A percentile compares a stretch with the other conserved stretches of the same genome.
These are phyloP conservation scores for Panorpa germanica DNA, from an alignment of 2,888 invertebrate species.

Conservation along the genomic window DNA sequence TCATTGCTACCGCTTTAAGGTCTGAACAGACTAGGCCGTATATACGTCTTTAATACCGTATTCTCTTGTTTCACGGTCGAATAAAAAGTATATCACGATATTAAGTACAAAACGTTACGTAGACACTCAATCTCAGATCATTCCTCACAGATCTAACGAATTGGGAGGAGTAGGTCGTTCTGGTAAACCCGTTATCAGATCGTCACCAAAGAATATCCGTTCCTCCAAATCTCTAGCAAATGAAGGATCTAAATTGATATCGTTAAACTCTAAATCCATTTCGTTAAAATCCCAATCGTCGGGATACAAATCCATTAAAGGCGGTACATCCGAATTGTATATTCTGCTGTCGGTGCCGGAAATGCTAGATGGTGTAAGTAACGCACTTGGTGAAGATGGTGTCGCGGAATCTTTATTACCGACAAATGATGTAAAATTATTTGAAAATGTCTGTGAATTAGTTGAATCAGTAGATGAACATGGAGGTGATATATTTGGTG, in stretches of 20 bases:
- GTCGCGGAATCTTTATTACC: conserved; percentile 21
- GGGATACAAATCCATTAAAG: conserved; percentile 24
- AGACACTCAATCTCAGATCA: too few species aligned
- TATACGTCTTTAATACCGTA: too few species aligned
- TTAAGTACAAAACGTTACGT: too few species aligned
- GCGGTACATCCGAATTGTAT: conserved; percentile 10
- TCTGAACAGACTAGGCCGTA: too few species aligned
- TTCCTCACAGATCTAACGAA: conserved; percentile 24
- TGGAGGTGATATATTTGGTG: conserved; percentile 37
- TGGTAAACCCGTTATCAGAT: conserved; percentile 34
- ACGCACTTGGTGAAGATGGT: conserved; percentile 34
- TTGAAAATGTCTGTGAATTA: conserved; percentile 40
- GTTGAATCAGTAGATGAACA: conserved; percentile 21
- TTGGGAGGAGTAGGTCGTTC: conserved; percentile 37
- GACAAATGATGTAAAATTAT: conserved; percentile 36
- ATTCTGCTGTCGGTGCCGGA: conserved; percentile 5
- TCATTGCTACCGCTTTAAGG: too few species aligned
- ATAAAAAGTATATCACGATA: too few species aligned
- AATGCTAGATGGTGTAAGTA: conserved; percentile 30
- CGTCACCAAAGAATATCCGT: conserved; percentile 36
- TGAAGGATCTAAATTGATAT: conserved; percentile 39
- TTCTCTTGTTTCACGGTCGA: too few species aligned
- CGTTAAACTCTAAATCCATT: conserved; percentile 37
- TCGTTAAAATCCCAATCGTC: conserved; percentile 43
- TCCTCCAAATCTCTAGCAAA: conserved; percentile 42